Evolutionary conservation across 92 coral and sea anemone species (phyloP).

Genomic region (Phenganax stokvisi): DNA sequence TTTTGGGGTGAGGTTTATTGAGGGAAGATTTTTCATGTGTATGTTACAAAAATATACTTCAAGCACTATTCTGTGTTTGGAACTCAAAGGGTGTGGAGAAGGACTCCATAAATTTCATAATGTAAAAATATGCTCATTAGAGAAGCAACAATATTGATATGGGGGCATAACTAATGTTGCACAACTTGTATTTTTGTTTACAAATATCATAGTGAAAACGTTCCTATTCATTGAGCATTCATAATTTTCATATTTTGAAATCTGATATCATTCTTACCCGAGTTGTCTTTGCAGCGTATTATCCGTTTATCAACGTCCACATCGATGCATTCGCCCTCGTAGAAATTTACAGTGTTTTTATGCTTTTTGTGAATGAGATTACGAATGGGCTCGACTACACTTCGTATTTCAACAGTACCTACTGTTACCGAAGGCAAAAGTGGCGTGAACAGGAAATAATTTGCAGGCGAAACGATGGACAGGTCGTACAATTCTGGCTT

Average conservation of each 20-base stretch:
- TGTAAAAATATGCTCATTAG: no score
- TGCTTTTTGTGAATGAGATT: constrained; percentile 40
- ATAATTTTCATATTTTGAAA: not conserved
- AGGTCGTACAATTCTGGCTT: constrained; percentile 32
- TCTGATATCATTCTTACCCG: constrained; percentile 13
- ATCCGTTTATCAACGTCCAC: constrained; percentile 26
- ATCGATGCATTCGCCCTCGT: constrained; percentile 41
- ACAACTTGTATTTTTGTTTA: no score
- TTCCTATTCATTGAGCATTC: not conserved
- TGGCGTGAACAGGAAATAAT: constrained; percentile 35
- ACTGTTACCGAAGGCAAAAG: constrained; percentile 36
- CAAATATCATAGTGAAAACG: not conserved
- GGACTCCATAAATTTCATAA: no score
- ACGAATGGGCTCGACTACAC: constrained; percentile 40
- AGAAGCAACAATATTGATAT: no score
- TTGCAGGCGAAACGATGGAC: constrained; percentile 20
- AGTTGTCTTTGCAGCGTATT: constrained; percentile 22
- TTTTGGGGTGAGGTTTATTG: no score
- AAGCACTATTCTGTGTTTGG: no score
- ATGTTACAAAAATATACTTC: no score
- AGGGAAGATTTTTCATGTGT: no score
- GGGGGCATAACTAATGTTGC: no score
- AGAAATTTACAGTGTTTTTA: constrained; percentile 30
- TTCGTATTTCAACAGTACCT: constrained; percentile 38
- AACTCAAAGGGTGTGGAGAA: no score